These are phyloP conservation scores for Pristionchus japonicus DNA, from an alignment of 2,888 invertebrate genomes.

Conservation along the genomic window DNA sequence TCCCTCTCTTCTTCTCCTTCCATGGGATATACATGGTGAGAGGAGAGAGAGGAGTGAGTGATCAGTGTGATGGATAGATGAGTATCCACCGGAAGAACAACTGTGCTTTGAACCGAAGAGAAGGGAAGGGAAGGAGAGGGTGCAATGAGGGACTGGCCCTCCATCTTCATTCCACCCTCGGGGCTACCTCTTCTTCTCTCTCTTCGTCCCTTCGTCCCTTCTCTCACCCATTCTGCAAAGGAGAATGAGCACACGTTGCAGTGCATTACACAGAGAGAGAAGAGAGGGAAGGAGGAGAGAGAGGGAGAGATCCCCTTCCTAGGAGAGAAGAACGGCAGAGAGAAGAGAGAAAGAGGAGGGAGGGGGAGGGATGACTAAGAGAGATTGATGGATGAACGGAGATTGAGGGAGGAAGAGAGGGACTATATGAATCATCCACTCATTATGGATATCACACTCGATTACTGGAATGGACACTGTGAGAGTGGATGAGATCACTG, in stretches of 20 bases:
- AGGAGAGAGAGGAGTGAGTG: neutral
- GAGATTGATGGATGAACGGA: constrained; percentile 3
- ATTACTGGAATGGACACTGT: neutral
- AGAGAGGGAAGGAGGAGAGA: neutral
- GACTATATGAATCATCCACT: neutral
- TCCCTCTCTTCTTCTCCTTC: neutral
- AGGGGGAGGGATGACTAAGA: neutral
- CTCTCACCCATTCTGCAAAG: constrained; percentile 7
- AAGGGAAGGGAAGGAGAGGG: neutral
- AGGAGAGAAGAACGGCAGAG: constrained; percentile 10
- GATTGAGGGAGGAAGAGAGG: neutral
- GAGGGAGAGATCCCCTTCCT: constrained; percentile 5
- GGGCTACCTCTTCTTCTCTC: neutral
- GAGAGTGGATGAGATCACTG: neutral
- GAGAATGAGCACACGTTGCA: constrained; percentile 31
- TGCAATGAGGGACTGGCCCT: neutral
- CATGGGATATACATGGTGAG: constrained; percentile 1
- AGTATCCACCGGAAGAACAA: constrained; percentile 29
- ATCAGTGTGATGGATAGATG: neutral
- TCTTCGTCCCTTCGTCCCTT: neutral
- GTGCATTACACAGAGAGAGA: constrained; percentile 33
- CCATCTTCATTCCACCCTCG: neutral
- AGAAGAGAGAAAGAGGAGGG: neutral
- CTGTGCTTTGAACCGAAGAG: constrained; percentile 24
- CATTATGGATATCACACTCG: neutral